phyloP scores from a whole-genome alignment of 2,113 vertebrate genomes.

The human region DNA sequence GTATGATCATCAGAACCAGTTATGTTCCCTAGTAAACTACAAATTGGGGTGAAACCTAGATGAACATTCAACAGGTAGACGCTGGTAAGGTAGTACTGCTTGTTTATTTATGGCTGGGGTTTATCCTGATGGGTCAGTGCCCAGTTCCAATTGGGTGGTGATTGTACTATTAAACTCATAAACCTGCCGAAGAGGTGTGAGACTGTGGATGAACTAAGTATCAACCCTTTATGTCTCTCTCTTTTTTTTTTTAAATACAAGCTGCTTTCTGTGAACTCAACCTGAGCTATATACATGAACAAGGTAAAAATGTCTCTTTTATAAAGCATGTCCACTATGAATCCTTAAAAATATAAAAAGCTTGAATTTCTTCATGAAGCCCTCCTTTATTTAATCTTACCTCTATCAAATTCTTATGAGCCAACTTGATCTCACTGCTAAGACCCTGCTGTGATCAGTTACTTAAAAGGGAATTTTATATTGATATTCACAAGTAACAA shows the following conservation, averaged over 20 bases:
- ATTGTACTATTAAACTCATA: neutral
- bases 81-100: neutral
- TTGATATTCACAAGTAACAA: neutral
- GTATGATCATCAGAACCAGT: neutral
- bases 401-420: conserved; percentile 4
- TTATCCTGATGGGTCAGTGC: neutral
- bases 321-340: neutral
- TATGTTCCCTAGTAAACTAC: neutral
- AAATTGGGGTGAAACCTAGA: neutral
- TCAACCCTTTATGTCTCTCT: neutral
- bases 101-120: neutral
- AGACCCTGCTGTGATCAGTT: neutral
- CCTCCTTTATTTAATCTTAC: conserved; percentile 7
- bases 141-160: neutral
- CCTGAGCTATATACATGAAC: neutral
- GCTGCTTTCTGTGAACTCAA: neutral
- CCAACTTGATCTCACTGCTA: neutral
- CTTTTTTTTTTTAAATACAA: neutral
- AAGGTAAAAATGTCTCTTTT: neutral
- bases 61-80: too few relatives aligned
- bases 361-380: conserved; percentile 27
- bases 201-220: neutral
- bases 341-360: conserved; percentile 13
- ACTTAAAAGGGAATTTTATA: conserved; percentile 35
- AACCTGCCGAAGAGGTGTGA: neutral